These are phyloP conservation scores for Ochlodes sylvanus DNA, from an alignment of 2,888 invertebrate species.

Conservation along the genomic window DNA sequence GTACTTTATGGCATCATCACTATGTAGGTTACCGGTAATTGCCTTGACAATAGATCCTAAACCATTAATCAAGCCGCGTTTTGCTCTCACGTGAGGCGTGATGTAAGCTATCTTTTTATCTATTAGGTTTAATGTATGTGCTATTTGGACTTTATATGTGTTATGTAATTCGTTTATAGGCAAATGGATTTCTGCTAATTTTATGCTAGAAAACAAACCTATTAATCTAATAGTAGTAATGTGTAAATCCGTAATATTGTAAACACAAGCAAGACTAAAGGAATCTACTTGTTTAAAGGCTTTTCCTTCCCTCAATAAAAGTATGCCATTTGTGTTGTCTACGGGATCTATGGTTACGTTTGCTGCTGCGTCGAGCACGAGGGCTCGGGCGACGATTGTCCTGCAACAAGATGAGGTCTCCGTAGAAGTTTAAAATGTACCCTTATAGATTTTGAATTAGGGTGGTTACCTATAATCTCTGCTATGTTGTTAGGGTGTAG, in stretches of 20 bases:
- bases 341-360: slow-evolving; percentile 20
- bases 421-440: slow-evolving; percentile 40
- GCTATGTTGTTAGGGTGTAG: slow-evolving; percentile 40
- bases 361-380: slow-evolving; percentile 27
- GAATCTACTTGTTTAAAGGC: slow-evolving; percentile 25
- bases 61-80: slow-evolving; percentile 18
- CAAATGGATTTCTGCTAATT: neutral
- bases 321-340: slow-evolving; percentile 23
- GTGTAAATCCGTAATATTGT: slow-evolving; percentile 27
- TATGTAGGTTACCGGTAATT: slow-evolving; percentile 24
- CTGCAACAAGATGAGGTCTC: slow-evolving; percentile 41
- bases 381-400: slow-evolving; percentile 17
- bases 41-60: slow-evolving; percentile 25
- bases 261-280: slow-evolving; percentile 26
- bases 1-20: slow-evolving; percentile 18
- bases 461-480: slow-evolving; percentile 40
- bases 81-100: slow-evolving; percentile 6
- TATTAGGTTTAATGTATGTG: slow-evolving; percentile 7
- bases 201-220: slow-evolving; percentile 5
- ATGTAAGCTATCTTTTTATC: slow-evolving; percentile 19
- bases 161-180: neutral
- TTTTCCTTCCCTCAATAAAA: slow-evolving; percentile 25
- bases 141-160: slow-evolving; percentile 15
- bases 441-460: slow-evolving; percentile 40
- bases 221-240: slow-evolving; percentile 9